phyloP scores from a whole-genome alignment of 2,888 invertebrate species.

The Phyto melanocephala region DNA sequence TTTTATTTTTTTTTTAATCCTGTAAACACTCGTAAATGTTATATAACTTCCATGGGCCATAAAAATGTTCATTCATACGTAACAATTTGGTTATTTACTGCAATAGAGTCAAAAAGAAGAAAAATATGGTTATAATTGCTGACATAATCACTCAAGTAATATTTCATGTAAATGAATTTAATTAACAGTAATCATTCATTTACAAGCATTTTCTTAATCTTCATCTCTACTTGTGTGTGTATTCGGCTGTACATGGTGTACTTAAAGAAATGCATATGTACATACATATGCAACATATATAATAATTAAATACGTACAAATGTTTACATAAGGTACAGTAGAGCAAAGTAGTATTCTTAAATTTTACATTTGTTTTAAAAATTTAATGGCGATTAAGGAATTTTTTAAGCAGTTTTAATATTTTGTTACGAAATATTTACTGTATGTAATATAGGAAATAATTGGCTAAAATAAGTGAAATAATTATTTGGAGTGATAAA shows the following conservation, averaged over 20 bases:
- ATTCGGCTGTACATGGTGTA: not conserved
- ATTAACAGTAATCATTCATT: constrained; percentile 49
- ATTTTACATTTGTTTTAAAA: too few relatives aligned
- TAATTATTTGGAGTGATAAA: too few relatives aligned
- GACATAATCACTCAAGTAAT: constrained; percentile 54
- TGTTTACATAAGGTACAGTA: not conserved
- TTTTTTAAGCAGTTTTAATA: too few relatives aligned
- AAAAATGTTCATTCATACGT: not conserved
- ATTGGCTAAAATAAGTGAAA: too few relatives aligned
- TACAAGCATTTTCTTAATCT: constrained; percentile 31
- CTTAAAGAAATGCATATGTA: not conserved
- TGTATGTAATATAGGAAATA: too few relatives aligned
- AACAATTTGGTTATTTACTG: not conserved
- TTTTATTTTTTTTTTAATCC: not conserved
- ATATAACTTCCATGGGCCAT: not conserved
- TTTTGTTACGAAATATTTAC: too few relatives aligned
- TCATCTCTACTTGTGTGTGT: not conserved
- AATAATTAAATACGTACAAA: not conserved
- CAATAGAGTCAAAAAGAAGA: not conserved
- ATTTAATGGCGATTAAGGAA: too few relatives aligned
- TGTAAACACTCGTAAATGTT: not conserved
- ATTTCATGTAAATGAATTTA: constrained; percentile 60
- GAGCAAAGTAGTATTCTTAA: not conserved
- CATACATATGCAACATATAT: not conserved
- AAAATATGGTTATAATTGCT: constrained; percentile 30